A percentile compares a stretch with the other conserved stretches of the same genome.
phyloP scores from a whole-genome alignment of 2,797 vertebrate genomes.

The Zalophus californianus region DNA sequence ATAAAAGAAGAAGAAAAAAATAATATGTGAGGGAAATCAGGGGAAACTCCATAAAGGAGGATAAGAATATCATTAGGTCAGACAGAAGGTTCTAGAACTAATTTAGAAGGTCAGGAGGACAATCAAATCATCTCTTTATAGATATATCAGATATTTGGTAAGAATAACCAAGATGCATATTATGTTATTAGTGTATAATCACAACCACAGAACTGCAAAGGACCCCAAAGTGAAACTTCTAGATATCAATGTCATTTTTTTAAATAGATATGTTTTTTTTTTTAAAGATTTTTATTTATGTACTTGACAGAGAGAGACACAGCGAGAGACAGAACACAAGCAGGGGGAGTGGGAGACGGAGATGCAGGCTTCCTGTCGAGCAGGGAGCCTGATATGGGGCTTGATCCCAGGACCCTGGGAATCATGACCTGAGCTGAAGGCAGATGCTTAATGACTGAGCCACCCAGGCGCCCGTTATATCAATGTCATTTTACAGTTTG shows the following conservation, averaged over 20 bases:
- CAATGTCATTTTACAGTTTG: not conserved
- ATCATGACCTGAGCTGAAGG: no score
- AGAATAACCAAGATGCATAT: not conserved
- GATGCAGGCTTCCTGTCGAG: no score
- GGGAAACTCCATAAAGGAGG: not conserved
- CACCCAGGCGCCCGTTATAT: no score
- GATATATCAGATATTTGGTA: not conserved
- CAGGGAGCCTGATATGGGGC: no score
- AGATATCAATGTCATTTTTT: not conserved
- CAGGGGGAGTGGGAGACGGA: no score
- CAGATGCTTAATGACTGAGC: no score
- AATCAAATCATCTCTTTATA: not conserved
- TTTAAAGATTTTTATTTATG: no score
- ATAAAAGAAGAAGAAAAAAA: not conserved
- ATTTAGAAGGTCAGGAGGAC: constrained; percentile 27
- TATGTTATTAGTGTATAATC: not conserved
- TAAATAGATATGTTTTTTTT: no score
- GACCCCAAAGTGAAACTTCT: not conserved
- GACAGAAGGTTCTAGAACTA: not conserved
- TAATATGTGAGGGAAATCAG: not conserved
- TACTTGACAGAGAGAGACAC: no score
- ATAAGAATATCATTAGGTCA: constrained; percentile 43
- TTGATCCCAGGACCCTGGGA: no score
- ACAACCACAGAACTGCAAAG: not conserved
- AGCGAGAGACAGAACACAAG: no score